Conservation (phyloP, 2,888 invertebrate species). For the Harmothoe impar region DNA sequence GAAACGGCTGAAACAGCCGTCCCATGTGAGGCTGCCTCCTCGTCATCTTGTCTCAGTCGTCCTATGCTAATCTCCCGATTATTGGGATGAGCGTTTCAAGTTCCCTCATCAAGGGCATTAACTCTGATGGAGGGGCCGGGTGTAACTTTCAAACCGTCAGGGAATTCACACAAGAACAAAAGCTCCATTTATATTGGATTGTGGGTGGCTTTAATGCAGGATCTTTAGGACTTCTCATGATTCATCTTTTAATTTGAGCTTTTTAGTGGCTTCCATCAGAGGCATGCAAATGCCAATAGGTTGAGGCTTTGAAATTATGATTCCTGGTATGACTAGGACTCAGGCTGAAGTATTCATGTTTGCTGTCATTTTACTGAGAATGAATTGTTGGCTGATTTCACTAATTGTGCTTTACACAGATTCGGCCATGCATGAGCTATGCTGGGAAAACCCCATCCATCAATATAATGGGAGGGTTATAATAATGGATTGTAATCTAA, state of each 20-base stretch:
- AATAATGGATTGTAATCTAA: no score
- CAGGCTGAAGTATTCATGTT: background rate
- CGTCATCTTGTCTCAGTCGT: no score
- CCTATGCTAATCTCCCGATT: background rate
- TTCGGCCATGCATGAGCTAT: no score
- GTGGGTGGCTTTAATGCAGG: background rate
- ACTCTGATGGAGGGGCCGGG: background rate
- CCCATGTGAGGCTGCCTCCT: no score
- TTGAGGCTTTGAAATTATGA: background rate
- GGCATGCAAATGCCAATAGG: background rate
- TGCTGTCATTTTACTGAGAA: no score
- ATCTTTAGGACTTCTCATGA: background rate
- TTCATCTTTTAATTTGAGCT: slow-evolving; percentile 7
- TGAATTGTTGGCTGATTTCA: no score
- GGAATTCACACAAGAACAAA: background rate
- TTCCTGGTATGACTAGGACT: background rate
- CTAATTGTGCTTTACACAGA: no score
- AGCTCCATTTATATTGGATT: background rate
- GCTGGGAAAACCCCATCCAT: no score
- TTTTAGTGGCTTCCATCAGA: background rate
- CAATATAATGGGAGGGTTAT: no score
- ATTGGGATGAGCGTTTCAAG: background rate
- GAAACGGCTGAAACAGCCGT: no score
- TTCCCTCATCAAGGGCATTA: background rate
- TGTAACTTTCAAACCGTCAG: background rate